Percentiles rank a stretch among this genome's conserved stretches.
phyloP scores from a whole-genome alignment of 2,888 invertebrate genomes.

The Rotaria socialis region DNA sequence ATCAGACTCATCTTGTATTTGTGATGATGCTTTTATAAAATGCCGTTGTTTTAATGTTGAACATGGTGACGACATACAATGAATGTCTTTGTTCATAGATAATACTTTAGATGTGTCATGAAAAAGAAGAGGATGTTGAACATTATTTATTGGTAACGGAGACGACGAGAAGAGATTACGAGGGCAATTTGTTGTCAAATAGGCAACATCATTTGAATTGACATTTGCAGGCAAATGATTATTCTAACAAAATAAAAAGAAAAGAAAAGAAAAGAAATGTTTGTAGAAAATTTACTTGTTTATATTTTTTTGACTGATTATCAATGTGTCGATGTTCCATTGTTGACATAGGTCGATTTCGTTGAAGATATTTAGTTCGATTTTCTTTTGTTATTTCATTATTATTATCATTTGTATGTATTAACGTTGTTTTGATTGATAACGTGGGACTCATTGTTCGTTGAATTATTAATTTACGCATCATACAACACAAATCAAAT shows the following conservation, averaged over 20 bases:
- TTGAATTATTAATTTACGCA: constrained; percentile 27
- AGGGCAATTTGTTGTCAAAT: neutral
- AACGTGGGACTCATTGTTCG: neutral
- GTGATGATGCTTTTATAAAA: constrained; percentile 14
- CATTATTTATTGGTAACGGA: neutral
- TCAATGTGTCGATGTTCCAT: neutral
- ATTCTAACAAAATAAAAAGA: neutral
- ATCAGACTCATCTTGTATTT: neutral
- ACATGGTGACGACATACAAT: neutral
- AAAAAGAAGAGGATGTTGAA: neutral
- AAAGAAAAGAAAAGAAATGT: too few relatives aligned
- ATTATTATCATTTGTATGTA: neutral
- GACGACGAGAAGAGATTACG: neutral
- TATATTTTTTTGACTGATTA: neutral
- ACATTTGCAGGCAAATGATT: neutral
- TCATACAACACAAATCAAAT: constrained; percentile 20
- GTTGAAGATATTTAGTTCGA: neutral
- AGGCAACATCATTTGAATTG: neutral
- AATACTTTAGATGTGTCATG: constrained; percentile 21
- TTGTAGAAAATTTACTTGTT: neutral
- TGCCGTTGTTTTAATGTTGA: neutral
- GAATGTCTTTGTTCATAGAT: neutral
- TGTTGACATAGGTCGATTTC: neutral
- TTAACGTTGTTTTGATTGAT: neutral
- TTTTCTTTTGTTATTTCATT: neutral